These are phyloP conservation scores for Lissonota sp. DNA, from an alignment of 2,888 invertebrate genomes.

Conservation along the genomic window DNA sequence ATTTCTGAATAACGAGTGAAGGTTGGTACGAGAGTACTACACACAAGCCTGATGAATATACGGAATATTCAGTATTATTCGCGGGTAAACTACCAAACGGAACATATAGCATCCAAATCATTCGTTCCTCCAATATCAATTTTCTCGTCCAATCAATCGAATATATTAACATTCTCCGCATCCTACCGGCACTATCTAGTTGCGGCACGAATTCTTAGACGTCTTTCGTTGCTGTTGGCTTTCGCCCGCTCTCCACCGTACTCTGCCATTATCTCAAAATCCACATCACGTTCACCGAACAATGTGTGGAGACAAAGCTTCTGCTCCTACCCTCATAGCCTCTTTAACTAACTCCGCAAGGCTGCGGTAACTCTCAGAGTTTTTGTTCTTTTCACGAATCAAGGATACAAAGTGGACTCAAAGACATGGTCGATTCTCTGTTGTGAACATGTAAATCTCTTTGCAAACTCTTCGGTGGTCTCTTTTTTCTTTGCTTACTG, in stretches of 20 bases:
- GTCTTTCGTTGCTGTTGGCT: constrained; percentile 10
- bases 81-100: constrained; percentile 28
- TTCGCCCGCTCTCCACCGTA: neutral
- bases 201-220: constrained; percentile 26
- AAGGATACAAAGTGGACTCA: constrained; percentile 28
- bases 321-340: constrained; percentile 10
- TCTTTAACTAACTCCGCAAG: constrained; percentile 32
- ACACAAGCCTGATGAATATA: neutral
- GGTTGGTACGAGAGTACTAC: neutral
- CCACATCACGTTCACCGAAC: constrained; percentile 47
- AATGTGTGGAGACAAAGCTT: constrained; percentile 44
- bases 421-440: neutral
- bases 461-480: constrained; percentile 2
- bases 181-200: neutral
- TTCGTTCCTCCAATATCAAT: constrained; percentile 54
- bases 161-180: constrained; percentile 17
- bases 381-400: constrained; percentile 32
- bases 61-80: constrained; percentile 56
- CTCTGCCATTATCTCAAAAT: constrained; percentile 4
- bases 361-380: constrained; percentile 21
- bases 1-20: constrained; percentile 54
- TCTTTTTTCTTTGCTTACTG: constrained; percentile 16
- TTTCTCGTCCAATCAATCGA: constrained; percentile 51
- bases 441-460: constrained; percentile 35
- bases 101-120: constrained; percentile 11